A percentile compares a stretch with the other conserved stretches of the same genome.
phyloP scores from a whole-genome alignment of 2,113 vertebrate species.

The Chloebia gouldiae region DNA sequence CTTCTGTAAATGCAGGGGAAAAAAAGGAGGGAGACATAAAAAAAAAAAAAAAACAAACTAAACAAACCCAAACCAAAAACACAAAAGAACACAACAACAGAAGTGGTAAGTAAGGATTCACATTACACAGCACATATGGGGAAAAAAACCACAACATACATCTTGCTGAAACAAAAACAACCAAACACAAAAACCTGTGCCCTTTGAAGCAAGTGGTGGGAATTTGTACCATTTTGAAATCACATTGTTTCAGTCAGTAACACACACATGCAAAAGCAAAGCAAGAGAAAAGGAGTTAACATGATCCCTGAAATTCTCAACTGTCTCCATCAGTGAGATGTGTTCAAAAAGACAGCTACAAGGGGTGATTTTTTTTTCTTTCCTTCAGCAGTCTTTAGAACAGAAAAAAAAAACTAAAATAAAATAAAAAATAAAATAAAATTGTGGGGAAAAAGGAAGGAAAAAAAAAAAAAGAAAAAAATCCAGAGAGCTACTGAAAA shows the following conservation, averaged over 20 bases:
- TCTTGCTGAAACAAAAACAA: neutral
- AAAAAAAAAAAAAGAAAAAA: neutral
- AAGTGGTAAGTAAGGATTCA: neutral
- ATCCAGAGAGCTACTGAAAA: constrained; percentile 63
- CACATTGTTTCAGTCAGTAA: neutral
- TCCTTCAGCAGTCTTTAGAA: constrained; percentile 17
- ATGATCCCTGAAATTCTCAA: constrained; percentile 9
- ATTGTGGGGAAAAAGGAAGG: fast-evolving
- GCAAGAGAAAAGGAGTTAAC: constrained; percentile 25
- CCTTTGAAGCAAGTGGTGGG: constrained; percentile 20
- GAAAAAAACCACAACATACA: neutral
- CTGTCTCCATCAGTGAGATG: constrained; percentile 24
- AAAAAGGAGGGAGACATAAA: neutral
- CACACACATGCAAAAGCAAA: neutral
- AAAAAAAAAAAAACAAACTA: neutral
- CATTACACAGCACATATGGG: neutral
- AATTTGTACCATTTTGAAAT: constrained; percentile 44
- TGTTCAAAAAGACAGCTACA: constrained; percentile 27
- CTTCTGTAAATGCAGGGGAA: neutral
- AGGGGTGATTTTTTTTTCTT: neutral
- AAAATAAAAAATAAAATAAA: too few species aligned
- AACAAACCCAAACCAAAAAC: neutral
- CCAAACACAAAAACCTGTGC: neutral
- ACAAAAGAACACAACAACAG: neutral
- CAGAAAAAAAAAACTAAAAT: too few species aligned